Conservation (phyloP, 1,140 invertebrate genomes). For the Heliconius nattereri region DNA sequence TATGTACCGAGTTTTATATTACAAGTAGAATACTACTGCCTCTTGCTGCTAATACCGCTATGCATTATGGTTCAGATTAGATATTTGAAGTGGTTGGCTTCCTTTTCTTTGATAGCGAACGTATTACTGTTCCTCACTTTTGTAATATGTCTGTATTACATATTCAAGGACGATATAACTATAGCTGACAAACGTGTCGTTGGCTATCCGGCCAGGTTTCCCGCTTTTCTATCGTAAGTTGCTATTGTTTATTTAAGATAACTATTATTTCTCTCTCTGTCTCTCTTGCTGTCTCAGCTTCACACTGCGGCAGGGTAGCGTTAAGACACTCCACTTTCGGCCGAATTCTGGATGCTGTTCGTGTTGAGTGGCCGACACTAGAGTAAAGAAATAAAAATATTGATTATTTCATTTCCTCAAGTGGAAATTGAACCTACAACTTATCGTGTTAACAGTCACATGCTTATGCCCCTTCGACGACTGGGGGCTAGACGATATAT, state of each 20-base stretch:
- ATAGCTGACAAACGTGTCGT: conserved; percentile 76
- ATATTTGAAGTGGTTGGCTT: conserved; percentile 87
- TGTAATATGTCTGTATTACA: conserved; percentile 87
- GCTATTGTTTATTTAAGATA: conserved; percentile 81
- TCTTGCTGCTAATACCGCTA: conserved; percentile 83
- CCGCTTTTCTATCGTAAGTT: conserved; percentile 47
- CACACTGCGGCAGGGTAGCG: too few species aligned
- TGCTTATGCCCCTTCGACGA: too few species aligned
- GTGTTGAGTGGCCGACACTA: too few species aligned
- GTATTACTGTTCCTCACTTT: conserved; percentile 86
- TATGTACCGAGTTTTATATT: conserved; percentile 62
- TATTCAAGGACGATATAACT: conserved; percentile 82
- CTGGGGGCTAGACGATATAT: too few species aligned
- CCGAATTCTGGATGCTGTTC: too few species aligned
- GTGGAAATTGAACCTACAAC: too few species aligned
- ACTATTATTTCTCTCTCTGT: conserved; percentile 49
- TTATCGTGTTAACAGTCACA: too few species aligned
- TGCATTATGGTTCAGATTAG: conserved; percentile 84
- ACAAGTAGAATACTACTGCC: conserved; percentile 82
- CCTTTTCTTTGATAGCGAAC: conserved; percentile 89
- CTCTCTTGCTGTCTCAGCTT: too few species aligned
- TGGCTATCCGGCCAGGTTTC: conserved; percentile 58
- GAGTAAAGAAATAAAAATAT: too few species aligned
- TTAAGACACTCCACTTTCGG: too few species aligned
- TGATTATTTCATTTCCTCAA: too few species aligned